These are phyloP conservation scores for Mormyrops attenuatus DNA, from an alignment of 2,797 vertebrate species.

Conservation along the genomic window DNA sequence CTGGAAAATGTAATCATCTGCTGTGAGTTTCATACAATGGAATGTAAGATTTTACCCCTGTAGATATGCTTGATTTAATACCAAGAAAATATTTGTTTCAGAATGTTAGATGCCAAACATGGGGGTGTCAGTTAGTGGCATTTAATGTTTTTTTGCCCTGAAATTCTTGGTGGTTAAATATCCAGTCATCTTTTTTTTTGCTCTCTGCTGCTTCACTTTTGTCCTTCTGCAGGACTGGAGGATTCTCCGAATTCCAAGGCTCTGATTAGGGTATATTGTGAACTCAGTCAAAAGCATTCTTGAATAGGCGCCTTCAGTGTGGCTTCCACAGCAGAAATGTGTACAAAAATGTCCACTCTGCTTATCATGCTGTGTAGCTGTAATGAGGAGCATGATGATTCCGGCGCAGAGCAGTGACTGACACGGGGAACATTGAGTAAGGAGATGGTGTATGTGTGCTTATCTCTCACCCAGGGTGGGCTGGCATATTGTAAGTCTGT, in stretches of 20 bases:
- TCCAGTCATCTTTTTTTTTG: background rate
- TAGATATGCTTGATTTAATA: slow-evolving; percentile 1
- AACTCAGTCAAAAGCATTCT: slow-evolving; percentile 13
- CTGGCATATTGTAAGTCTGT: slow-evolving; percentile 15
- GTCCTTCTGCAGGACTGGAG: background rate
- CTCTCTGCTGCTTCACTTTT: background rate
- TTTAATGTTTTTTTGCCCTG: background rate
- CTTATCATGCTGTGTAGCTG: slow-evolving; percentile 13
- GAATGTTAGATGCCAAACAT: background rate
- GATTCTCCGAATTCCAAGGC: slow-evolving; percentile 17
- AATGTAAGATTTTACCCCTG: background rate
- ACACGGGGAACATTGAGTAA: background rate
- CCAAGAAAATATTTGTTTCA: slow-evolving; percentile 17
- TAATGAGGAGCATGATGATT: slow-evolving; percentile 4
- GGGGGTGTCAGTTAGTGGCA: background rate
- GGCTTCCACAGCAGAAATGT: slow-evolving; percentile 11
- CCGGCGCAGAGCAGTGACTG: slow-evolving; percentile 7
- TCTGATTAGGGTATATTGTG: slow-evolving; percentile 10
- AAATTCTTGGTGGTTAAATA: background rate
- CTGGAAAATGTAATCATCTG: slow-evolving; percentile 22
- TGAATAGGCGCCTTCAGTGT: background rate
- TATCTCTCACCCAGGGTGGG: slow-evolving; percentile 18
- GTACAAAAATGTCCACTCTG: slow-evolving; percentile 15
- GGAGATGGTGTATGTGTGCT: background rate
- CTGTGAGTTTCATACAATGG: slow-evolving; percentile 14